Evolutionary conservation across 2,113 vertebrate species (phyloP).

Genomic region (Emydocephalus ijimae): DNA sequence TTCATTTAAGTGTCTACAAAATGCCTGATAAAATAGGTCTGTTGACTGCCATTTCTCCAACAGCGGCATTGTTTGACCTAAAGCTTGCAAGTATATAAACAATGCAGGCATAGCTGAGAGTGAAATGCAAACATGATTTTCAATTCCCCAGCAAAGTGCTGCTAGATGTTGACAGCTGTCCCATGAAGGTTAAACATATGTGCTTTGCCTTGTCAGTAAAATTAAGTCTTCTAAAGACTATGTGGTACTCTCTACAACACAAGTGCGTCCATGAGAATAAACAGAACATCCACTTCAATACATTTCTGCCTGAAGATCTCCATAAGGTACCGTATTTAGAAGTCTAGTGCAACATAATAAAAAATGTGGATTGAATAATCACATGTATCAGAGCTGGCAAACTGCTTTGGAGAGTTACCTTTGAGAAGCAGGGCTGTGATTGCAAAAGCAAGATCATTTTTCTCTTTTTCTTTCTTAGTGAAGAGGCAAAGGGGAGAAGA

Average conservation of each 20-base stretch:
- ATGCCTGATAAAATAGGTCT: conserved; percentile 37
- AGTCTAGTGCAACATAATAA: conserved; percentile 32
- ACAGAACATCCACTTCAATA: conserved; percentile 28
- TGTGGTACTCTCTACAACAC: conserved; percentile 26
- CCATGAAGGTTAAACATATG: conserved; percentile 50
- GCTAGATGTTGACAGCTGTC: conserved; percentile 42
- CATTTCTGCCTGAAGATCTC: conserved; percentile 38
- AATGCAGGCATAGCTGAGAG: conserved; percentile 39
- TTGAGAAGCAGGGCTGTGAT: conserved; percentile 37
- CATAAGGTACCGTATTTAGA: conserved; percentile 40
- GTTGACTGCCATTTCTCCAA: conserved; percentile 9
- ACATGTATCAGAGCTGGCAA: conserved; percentile 43
- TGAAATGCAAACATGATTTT: conserved; percentile 43
- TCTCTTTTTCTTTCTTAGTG: background rate
- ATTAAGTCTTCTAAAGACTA: conserved; percentile 53
- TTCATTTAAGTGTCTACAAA: conserved; percentile 44
- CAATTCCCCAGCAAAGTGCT: conserved; percentile 29
- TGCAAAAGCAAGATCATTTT: conserved; percentile 46
- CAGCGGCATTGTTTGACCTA: conserved; percentile 44
- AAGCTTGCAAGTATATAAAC: conserved; percentile 52
- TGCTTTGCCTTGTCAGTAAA: conserved; percentile 46
- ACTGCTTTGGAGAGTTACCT: conserved; percentile 48
- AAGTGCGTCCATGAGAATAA: conserved; percentile 49
- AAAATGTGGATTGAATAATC: conserved; percentile 51
- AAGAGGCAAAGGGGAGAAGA: conserved; percentile 38